Evolutionary conservation across 2,888 invertebrate species (phyloP).

Genomic region (Parelbella ahira): DNA sequence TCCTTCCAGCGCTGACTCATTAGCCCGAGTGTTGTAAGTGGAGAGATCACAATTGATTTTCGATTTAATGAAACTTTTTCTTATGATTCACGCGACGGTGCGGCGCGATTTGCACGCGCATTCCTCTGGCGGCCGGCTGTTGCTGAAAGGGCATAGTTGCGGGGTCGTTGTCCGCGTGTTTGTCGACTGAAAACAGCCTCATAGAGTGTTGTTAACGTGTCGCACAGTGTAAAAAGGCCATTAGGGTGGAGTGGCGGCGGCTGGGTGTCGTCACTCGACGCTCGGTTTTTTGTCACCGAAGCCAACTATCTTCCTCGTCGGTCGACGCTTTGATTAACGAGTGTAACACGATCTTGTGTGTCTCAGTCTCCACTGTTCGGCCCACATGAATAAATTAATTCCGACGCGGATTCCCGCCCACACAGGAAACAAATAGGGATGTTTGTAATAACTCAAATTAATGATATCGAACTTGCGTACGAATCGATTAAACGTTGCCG

Average conservation of each 20-base stretch:
- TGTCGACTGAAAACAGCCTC: slow-evolving; percentile 39
- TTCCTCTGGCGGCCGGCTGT: slow-evolving; percentile 30
- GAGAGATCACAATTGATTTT: too few species aligned
- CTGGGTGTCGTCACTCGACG: slow-evolving; percentile 39
- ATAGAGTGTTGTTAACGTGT: slow-evolving; percentile 45
- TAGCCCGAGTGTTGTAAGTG: slow-evolving; percentile 22
- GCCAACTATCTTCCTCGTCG: slow-evolving; percentile 44
- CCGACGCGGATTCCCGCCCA: slow-evolving; percentile 34
- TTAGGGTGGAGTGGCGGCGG: slow-evolving; percentile 28
- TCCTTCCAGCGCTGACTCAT: slow-evolving; percentile 56
- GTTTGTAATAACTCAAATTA: slow-evolving; percentile 23
- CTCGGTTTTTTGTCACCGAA: slow-evolving; percentile 52
- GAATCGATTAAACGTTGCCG: slow-evolving; percentile 14
- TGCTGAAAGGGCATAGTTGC: slow-evolving; percentile 21
- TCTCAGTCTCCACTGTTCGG: slow-evolving; percentile 44
- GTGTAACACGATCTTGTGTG: slow-evolving; percentile 57
- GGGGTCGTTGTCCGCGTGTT: slow-evolving; percentile 1
- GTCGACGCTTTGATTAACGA: slow-evolving; percentile 61
- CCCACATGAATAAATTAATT: slow-evolving; percentile 57
- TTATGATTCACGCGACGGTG: slow-evolving; percentile 47
- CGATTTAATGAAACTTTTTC: slow-evolving; percentile 55
- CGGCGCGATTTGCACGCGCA: slow-evolving; percentile 40
- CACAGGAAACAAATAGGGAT: slow-evolving; percentile 26
- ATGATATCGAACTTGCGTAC: slow-evolving; percentile 17
- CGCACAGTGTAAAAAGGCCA: slow-evolving; percentile 40